Conservation (phyloP, 2,797 vertebrate species). For the Ptychobarbus kaznakovi region DNA sequence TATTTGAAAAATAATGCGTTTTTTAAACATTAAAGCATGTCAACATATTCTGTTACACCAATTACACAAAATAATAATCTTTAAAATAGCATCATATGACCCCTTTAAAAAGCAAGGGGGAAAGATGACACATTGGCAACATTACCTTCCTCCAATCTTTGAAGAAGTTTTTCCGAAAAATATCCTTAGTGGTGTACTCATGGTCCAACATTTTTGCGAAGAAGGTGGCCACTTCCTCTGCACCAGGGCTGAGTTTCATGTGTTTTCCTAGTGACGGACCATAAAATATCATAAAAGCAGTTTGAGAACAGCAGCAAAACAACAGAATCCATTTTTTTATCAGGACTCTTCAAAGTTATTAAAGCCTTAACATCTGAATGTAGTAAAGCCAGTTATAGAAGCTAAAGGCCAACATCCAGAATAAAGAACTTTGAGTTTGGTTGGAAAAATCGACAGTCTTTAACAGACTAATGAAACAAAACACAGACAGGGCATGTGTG, state of each 20-base stretch:
- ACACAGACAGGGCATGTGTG: not conserved
- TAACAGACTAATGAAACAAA: not conserved
- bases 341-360: not conserved
- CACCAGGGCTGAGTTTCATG: conserved; percentile 91
- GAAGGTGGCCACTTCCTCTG: conserved; percentile 97
- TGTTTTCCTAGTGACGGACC: conserved; percentile 81
- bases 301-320: not conserved
- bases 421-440: not conserved
- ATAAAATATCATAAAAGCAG: not conserved
- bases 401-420: not conserved
- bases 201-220: conserved; percentile 99
- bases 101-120: not conserved
- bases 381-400: not conserved
- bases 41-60: too few species aligned
- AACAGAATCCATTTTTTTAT: not conserved
- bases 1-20: too few species aligned
- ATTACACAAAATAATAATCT: too few species aligned
- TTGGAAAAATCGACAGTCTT: not conserved
- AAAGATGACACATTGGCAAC: not conserved
- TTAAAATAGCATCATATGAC: too few species aligned
- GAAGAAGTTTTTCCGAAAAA: conserved; percentile 99
- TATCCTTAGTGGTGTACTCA: conserved; percentile 97
- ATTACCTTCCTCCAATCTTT: conserved; percentile 98
- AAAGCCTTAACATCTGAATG: not conserved
- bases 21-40: too few species aligned